Percentiles rank a stretch among this genome's conserved stretches.
Evolutionary conservation across 2,888 invertebrate species (phyloP).

Genomic region (Terebella lapidaria): DNA sequence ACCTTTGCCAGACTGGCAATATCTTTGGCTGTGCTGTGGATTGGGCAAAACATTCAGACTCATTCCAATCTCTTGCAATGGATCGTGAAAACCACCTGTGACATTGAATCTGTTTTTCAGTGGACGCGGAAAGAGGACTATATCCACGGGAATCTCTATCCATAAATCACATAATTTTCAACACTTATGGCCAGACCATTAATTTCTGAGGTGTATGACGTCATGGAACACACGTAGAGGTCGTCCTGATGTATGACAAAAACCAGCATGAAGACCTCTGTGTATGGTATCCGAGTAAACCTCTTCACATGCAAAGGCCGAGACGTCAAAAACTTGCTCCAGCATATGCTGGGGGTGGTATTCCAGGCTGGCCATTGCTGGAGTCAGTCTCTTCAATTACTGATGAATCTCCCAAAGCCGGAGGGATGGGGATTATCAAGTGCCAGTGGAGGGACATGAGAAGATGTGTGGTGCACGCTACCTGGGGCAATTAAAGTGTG

Average conservation of each 20-base stretch:
- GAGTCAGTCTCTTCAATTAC: constrained; percentile 5
- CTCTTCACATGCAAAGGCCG: not conserved
- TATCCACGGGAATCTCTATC: constrained; percentile 7
- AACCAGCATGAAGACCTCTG: not conserved
- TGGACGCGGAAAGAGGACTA: not conserved
- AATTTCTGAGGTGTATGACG: constrained; percentile 6
- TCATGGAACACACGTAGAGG: constrained; percentile 6
- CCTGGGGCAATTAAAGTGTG: constrained; percentile 18
- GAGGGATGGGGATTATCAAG: constrained; percentile 13
- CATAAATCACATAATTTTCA: constrained; percentile 4
- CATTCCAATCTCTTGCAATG: constrained; percentile 14
- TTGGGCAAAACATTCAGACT: constrained; percentile 19
- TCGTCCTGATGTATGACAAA: not conserved
- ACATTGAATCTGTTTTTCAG: constrained; percentile 17
- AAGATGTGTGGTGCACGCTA: constrained; percentile 9
- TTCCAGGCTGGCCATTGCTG: constrained; percentile 14
- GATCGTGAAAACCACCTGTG: constrained; percentile 22
- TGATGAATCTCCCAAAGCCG: constrained; percentile 9
- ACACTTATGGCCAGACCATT: not conserved
- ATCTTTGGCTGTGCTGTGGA: not conserved
- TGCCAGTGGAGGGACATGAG: constrained; percentile 4
- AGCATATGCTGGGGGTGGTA: constrained; percentile 8
- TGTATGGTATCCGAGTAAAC: not conserved
- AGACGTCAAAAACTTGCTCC: not conserved
- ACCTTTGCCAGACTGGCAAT: not conserved